Conservation (phyloP, 2,888 invertebrate species). For the Cheilosia impressa region DNA sequence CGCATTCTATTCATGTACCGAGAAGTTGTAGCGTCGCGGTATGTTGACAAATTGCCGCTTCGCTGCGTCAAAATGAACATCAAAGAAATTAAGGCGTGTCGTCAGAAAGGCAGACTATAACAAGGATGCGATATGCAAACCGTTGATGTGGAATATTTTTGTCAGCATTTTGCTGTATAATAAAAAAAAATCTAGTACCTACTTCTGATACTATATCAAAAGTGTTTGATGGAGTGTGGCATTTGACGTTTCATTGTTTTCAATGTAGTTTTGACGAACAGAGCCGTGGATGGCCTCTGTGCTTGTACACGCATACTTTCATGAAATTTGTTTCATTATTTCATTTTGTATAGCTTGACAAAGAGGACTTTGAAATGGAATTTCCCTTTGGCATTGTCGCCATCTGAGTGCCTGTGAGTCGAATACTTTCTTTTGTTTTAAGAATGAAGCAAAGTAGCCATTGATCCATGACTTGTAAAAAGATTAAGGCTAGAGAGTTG, state of each 20-base stretch:
- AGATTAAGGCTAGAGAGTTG: too few species aligned
- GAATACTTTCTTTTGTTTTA: too few species aligned
- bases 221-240: not conserved
- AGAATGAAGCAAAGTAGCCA: too few species aligned
- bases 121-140: constrained; percentile 15
- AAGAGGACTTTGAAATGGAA: too few species aligned
- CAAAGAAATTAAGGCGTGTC: constrained; percentile 37
- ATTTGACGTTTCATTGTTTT: not conserved
- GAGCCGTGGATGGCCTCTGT: too few species aligned
- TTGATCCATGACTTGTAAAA: too few species aligned
- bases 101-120: not conserved
- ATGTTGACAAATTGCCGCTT: constrained; percentile 37
- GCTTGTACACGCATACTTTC: too few species aligned
- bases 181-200: not conserved
- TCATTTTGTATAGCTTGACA: too few species aligned
- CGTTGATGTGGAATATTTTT: constrained; percentile 11
- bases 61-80: constrained; percentile 40
- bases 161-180: constrained; percentile 1
- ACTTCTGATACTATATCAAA: not conserved
- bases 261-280: not conserved
- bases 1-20: not conserved
- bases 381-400: too few species aligned
- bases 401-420: too few species aligned
- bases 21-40: constrained; percentile 3
- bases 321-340: too few species aligned